These are phyloP conservation scores for Heterodera filipjevi DNA, from an alignment of 2,888 invertebrate species.

Conservation along the genomic window DNA sequence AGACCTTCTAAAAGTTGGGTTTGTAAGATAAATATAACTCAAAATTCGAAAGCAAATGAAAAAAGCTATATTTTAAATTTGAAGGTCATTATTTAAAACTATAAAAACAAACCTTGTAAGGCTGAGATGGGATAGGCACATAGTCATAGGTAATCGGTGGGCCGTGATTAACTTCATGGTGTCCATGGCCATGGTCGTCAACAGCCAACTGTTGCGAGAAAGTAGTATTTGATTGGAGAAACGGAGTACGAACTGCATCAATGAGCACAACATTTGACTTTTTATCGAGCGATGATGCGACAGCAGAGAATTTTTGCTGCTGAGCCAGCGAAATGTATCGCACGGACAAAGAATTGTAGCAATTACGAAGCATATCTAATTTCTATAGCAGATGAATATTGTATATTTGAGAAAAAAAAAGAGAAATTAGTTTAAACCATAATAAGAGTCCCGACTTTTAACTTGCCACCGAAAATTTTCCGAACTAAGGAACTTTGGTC, in stretches of 20 bases:
- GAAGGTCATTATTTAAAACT: too few relatives aligned
- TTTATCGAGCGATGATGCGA: background rate
- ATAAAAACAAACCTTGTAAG: constrained; percentile 42
- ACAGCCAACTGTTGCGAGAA: constrained; percentile 90
- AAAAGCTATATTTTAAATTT: background rate
- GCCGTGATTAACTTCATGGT: constrained; percentile 49
- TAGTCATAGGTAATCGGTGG: constrained; percentile 54
- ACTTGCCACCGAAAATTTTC: too few relatives aligned
- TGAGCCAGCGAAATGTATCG: background rate
- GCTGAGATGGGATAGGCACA: constrained; percentile 53
- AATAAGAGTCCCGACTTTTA: too few relatives aligned
- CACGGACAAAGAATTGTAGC: background rate
- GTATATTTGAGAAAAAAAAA: too few relatives aligned
- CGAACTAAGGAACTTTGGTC: too few relatives aligned
- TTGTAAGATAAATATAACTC: background rate
- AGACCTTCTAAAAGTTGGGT: constrained; percentile 45
- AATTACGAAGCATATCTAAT: background rate
- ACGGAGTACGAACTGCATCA: constrained; percentile 80
- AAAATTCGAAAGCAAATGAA: background rate
- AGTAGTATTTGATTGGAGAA: constrained; percentile 86
- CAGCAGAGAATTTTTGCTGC: background rate
- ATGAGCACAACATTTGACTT: constrained; percentile 59
- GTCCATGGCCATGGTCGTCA: background rate
- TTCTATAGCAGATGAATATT: too few relatives aligned
- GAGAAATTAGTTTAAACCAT: too few relatives aligned